These are phyloP conservation scores for Leguminivora glycinivorella DNA, from an alignment of 1,140 invertebrate species.

Conservation along the genomic window DNA sequence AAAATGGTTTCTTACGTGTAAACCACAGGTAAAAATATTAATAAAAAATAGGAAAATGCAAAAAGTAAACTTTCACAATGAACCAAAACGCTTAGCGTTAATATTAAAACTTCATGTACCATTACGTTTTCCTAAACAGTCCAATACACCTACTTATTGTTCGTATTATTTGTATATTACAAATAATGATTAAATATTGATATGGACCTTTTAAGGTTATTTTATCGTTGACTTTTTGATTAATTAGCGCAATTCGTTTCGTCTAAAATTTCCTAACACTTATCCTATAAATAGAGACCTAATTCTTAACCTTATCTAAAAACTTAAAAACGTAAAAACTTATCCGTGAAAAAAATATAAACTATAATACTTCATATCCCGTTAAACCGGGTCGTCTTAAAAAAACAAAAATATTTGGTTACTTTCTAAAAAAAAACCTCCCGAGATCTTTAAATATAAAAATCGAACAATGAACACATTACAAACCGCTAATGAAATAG, in stretches of 20 bases:
- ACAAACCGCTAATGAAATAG: constrained; percentile 61
- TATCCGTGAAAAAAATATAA: constrained; percentile 51
- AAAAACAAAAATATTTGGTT: constrained; percentile 54
- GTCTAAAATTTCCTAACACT: constrained; percentile 60
- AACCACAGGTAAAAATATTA: neutral
- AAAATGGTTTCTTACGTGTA: neutral
- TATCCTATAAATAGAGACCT: constrained; percentile 52
- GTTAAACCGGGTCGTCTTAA: constrained; percentile 67
- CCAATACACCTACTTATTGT: constrained; percentile 75
- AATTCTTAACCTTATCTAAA: constrained; percentile 58
- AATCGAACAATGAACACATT: constrained; percentile 71
- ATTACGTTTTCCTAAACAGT: constrained; percentile 49
- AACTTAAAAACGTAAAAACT: constrained; percentile 42
- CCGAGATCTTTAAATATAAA: constrained; percentile 48
- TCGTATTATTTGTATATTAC: constrained; percentile 67
- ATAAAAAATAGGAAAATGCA: neutral
- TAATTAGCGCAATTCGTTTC: constrained; percentile 47
- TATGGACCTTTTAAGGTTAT: constrained; percentile 76
- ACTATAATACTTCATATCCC: constrained; percentile 75
- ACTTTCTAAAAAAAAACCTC: constrained; percentile 52
- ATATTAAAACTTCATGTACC: constrained; percentile 36
- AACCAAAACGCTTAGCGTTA: constrained; percentile 67
- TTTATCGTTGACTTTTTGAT: constrained; percentile 54
- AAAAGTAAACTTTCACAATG: constrained; percentile 15
- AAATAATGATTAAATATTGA: constrained; percentile 76